Evolutionary conservation across 2,888 invertebrate species (phyloP).

Genomic region (Drosophila emarginata): DNA sequence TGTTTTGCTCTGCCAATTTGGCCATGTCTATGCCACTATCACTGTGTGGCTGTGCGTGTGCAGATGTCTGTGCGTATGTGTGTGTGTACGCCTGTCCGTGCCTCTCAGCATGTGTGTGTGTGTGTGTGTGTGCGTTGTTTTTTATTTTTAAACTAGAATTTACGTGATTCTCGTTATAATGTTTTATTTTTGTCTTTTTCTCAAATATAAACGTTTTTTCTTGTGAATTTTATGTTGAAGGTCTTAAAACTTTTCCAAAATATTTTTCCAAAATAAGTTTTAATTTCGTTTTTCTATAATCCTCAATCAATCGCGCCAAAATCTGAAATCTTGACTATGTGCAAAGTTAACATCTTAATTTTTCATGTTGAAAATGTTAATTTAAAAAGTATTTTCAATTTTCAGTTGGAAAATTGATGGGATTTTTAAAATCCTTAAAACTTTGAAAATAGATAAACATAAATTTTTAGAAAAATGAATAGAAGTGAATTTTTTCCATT

Average conservation of each 20-base stretch:
- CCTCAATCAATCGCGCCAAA: too few species aligned
- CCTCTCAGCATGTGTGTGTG: not conserved
- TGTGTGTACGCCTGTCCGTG: constrained; percentile 18
- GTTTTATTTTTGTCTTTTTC: constrained; percentile 26
- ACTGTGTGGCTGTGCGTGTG: constrained; percentile 34
- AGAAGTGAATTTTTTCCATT: too few species aligned
- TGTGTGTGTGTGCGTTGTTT: constrained; percentile 14
- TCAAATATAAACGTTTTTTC: constrained; percentile 3
- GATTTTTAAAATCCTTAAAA: too few species aligned
- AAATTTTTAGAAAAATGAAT: too few species aligned
- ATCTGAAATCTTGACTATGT: too few species aligned
- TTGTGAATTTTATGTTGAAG: constrained; percentile 20
- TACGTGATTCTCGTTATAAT: constrained; percentile 47
- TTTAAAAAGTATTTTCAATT: too few species aligned
- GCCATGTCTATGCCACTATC: constrained; percentile 50
- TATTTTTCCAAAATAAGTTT: constrained; percentile 7
- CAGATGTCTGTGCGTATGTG: constrained; percentile 26
- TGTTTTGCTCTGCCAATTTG: constrained; percentile 75
- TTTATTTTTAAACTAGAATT: constrained; percentile 15
- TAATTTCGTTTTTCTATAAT: not conserved
- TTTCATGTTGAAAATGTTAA: too few species aligned
- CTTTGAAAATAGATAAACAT: too few species aligned
- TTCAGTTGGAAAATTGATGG: too few species aligned
- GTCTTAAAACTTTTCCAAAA: not conserved
- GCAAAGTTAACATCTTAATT: too few species aligned